Percentiles rank a stretch among this genome's conserved stretches.
Evolutionary conservation across 2,888 invertebrate genomes (phyloP).

Genomic region (Drosophila atroscutellata): DNA sequence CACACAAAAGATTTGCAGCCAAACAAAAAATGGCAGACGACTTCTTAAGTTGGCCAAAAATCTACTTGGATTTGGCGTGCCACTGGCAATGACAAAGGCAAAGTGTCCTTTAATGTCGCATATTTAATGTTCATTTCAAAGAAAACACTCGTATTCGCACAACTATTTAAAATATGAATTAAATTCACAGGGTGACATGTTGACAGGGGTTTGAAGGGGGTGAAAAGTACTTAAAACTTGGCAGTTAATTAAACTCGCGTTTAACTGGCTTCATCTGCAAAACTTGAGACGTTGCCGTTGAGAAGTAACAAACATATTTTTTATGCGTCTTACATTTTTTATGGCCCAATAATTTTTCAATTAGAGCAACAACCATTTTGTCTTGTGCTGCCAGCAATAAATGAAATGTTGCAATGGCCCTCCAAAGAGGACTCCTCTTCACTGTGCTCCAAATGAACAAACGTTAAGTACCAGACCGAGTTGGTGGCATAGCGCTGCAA

Average conservation of each 20-base stretch:
- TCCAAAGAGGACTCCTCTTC: constrained; percentile 18
- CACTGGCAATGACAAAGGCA: constrained; percentile 15
- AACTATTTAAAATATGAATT: constrained; percentile 76
- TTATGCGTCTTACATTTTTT: constrained; percentile 74
- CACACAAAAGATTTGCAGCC: constrained; percentile 61
- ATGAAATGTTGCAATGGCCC: constrained; percentile 70
- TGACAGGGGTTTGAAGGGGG: constrained; percentile 5
- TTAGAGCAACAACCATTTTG: constrained; percentile 67
- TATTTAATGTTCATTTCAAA: constrained; percentile 38
- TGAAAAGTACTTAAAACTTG: constrained; percentile 70
- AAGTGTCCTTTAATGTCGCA: constrained; percentile 44
- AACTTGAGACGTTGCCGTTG: constrained; percentile 36
- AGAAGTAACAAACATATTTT: constrained; percentile 64
- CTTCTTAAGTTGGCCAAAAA: constrained; percentile 40
- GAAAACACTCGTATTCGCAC: constrained; percentile 34
- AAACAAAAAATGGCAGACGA: constrained; percentile 28
- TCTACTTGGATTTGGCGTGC: constrained; percentile 21
- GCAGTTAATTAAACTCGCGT: constrained; percentile 74
- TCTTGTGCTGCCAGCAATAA: constrained; percentile 67
- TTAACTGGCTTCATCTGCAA: constrained; percentile 43
- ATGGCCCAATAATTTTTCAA: constrained; percentile 81
- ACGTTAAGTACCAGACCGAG: constrained; percentile 31
- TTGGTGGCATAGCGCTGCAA: constrained; percentile 36
- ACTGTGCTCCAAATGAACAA: constrained; percentile 53
- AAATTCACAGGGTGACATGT: constrained; percentile 36